phyloP scores from a whole-genome alignment of 2,888 invertebrate species.

The Coenonympha arcania region DNA sequence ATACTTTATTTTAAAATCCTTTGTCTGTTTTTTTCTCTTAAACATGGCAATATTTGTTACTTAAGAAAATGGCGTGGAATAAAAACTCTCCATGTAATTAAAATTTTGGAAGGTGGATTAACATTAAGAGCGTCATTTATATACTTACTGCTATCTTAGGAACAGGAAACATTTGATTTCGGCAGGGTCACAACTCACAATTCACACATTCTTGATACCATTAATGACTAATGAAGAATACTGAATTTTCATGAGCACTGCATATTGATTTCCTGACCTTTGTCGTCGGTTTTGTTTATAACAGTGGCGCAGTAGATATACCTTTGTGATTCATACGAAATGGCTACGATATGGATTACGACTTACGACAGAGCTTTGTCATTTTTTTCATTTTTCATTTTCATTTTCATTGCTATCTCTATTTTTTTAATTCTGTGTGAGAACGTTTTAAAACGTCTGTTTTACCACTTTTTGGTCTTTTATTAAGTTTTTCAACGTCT shows the following conservation, averaged over 20 bases:
- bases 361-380: slow-evolving; percentile 5
- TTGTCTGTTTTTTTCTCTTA: not conserved
- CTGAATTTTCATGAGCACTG: slow-evolving; percentile 53
- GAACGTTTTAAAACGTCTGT: not conserved
- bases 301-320: slow-evolving; percentile 15
- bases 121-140: not conserved
- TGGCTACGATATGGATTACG: slow-evolving; percentile 10
- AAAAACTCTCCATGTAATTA: no score
- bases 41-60: not conserved
- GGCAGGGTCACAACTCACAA: not conserved
- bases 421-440: not conserved
- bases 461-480: not conserved
- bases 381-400: no score
- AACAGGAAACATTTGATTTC: not conserved
- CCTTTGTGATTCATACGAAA: slow-evolving; percentile 46
- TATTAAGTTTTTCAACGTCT: not conserved
- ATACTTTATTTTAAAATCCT: not conserved
- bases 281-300: slow-evolving; percentile 48
- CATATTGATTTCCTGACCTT: slow-evolving; percentile 59
- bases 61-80: not conserved
- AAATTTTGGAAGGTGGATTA: no score
- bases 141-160: not conserved
- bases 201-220: slow-evolving; percentile 22
- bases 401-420: slow-evolving; percentile 4
- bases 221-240: slow-evolving; percentile 46